Evolutionary conservation across 2,113 vertebrate genomes (phyloP).

Genomic region (Mirza zaza): DNA sequence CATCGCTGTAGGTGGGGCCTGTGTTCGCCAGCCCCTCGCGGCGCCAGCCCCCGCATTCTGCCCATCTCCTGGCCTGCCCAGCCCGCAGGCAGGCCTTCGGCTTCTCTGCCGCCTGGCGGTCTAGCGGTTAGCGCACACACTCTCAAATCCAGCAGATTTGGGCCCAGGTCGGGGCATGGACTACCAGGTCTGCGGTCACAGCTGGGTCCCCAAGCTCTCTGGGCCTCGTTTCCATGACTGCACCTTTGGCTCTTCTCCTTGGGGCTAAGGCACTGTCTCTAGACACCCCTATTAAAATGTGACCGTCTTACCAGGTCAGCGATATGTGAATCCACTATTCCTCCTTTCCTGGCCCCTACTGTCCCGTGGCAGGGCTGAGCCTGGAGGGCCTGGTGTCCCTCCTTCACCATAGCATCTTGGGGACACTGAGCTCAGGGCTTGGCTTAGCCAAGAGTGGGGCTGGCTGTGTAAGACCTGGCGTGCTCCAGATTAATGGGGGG

Average conservation of each 20-base stretch:
- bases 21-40: neutral
- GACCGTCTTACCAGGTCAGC: neutral
- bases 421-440: neutral
- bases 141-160: neutral
- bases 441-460: neutral
- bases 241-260: neutral
- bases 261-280: neutral
- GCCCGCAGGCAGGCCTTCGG: neutral
- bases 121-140: neutral
- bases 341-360: no score
- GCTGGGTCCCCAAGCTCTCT: neutral
- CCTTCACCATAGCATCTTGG: neutral
- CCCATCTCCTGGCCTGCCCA: neutral
- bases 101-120: neutral
- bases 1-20: neutral
- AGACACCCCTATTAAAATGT: neutral
- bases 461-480: neutral
- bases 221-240: neutral
- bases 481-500: neutral
- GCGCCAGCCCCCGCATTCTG: accelerated
- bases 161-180: neutral
- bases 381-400: neutral
- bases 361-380: neutral
- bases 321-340: neutral
- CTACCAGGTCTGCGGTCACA: neutral